Conservation (phyloP, 2,113 vertebrate genomes). For the Crotalus tigris region DNA sequence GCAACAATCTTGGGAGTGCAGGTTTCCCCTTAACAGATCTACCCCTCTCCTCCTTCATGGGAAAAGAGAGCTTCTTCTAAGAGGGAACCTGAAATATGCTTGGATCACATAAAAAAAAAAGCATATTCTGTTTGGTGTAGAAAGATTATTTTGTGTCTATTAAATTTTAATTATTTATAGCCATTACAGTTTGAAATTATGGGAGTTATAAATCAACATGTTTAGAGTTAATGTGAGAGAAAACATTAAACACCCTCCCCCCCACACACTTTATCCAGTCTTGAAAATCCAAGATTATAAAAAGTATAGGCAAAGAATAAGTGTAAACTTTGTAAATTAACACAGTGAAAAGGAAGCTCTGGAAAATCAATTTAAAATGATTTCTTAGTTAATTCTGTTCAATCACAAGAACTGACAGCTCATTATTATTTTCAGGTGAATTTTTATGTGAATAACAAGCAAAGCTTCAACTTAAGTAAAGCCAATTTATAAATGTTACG, state of each 20-base stretch:
- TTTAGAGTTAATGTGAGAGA: too few species aligned
- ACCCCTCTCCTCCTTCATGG: not conserved
- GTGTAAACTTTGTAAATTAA: not conserved
- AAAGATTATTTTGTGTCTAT: not conserved
- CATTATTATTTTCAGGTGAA: not conserved
- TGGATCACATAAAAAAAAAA: not conserved
- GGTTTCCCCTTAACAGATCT: not conserved
- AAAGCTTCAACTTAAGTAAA: not conserved
- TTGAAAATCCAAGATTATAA: not conserved
- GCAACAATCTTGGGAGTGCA: not conserved
- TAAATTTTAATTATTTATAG: not conserved
- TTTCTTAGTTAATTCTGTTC: not conserved
- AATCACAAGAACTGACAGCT: not conserved
- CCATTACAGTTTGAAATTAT: not conserved
- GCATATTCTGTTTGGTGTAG: not conserved
- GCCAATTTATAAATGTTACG: not conserved
- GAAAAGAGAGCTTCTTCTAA: not conserved
- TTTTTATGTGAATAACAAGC: not conserved
- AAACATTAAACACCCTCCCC: too few species aligned
- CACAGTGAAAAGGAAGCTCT: not conserved
- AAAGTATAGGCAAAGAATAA: constrained; percentile 53
- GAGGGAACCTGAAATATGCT: not conserved
- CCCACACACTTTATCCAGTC: not conserved
- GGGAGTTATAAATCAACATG: too few species aligned
- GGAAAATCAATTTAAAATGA: not conserved